phyloP scores from a whole-genome alignment of 2,113 vertebrate species.

The Psammodynastes pulverulentus region DNA sequence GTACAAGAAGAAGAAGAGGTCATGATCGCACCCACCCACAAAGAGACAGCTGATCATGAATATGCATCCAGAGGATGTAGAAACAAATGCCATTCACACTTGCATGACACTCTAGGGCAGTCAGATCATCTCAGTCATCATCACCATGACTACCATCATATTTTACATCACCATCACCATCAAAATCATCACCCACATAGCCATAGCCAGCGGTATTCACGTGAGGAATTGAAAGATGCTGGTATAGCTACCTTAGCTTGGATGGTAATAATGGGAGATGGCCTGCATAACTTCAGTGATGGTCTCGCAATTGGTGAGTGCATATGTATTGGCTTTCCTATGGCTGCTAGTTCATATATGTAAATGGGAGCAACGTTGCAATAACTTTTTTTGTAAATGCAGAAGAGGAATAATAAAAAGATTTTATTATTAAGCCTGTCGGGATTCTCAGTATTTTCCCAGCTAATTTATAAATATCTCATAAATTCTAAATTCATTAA shows the following conservation, averaged over 20 bases:
- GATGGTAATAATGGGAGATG: constrained; percentile 99
- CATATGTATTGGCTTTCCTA: neutral
- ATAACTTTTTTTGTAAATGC: neutral
- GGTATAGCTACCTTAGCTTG: constrained; percentile 92
- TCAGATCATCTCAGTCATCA: constrained; percentile 90
- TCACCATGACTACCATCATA: constrained; percentile 98
- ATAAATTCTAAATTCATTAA: neutral
- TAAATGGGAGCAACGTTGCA: neutral
- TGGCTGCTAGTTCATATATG: neutral
- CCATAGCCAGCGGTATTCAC: constrained; percentile 89
- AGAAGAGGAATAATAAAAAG: neutral
- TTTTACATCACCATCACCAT: constrained; percentile 96
- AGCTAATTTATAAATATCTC: neutral
- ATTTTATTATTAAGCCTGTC: neutral
- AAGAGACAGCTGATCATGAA: constrained; percentile 72
- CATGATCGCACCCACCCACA: constrained; percentile 83
- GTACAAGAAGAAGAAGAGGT: constrained; percentile 85
- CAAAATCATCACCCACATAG: constrained; percentile 98
- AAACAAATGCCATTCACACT: constrained; percentile 97
- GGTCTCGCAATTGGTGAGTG: constrained; percentile 89
- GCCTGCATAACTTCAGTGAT: constrained; percentile 95
- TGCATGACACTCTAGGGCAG: constrained; percentile 93
- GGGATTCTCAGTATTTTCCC: neutral
- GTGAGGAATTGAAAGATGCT: constrained; percentile 87
- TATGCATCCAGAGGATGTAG: constrained; percentile 89